Evolutionary conservation across 1,140 invertebrate species (phyloP).

Genomic region (Battus philenor): DNA sequence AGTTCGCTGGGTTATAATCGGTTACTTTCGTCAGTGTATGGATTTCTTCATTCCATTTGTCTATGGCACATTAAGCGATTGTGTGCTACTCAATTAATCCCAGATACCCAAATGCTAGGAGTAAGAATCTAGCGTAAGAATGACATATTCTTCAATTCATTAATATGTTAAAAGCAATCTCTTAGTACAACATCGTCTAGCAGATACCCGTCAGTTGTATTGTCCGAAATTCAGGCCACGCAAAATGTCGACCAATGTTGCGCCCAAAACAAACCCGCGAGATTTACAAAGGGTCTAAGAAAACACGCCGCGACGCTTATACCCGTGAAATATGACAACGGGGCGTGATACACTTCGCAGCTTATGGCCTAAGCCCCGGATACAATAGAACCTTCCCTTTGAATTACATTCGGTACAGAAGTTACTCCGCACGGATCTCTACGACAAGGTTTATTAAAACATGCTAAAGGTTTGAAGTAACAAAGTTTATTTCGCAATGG

Average conservation of each 20-base stretch:
- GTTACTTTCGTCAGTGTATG: too few relatives aligned
- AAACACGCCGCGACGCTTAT: constrained; percentile 7
- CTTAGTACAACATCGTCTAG: too few relatives aligned
- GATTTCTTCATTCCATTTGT: too few relatives aligned
- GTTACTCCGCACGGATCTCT: constrained; percentile 1
- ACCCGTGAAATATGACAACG: constrained; percentile 6
- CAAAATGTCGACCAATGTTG: neutral
- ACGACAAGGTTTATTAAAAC: constrained; percentile 6
- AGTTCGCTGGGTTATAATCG: too few relatives aligned
- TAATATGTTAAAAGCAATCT: too few relatives aligned
- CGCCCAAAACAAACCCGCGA: constrained; percentile 3
- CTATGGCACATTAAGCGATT: too few relatives aligned
- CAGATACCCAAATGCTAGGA: too few relatives aligned
- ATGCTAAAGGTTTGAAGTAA: constrained; percentile 1
- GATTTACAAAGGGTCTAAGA: constrained; percentile 10
- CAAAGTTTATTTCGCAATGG: too few relatives aligned
- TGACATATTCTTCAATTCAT: too few relatives aligned
- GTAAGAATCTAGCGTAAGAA: too few relatives aligned
- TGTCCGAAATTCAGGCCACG: constrained; percentile 6
- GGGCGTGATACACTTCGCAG: constrained; percentile 11
- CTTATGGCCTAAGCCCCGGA: constrained; percentile 3
- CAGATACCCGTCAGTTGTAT: neutral
- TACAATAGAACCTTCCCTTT: constrained; percentile 9
- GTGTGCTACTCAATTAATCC: too few relatives aligned
- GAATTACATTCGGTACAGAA: constrained; percentile 7